phyloP scores from a whole-genome alignment of 2,113 vertebrate genomes.

The Serinus canaria region DNA sequence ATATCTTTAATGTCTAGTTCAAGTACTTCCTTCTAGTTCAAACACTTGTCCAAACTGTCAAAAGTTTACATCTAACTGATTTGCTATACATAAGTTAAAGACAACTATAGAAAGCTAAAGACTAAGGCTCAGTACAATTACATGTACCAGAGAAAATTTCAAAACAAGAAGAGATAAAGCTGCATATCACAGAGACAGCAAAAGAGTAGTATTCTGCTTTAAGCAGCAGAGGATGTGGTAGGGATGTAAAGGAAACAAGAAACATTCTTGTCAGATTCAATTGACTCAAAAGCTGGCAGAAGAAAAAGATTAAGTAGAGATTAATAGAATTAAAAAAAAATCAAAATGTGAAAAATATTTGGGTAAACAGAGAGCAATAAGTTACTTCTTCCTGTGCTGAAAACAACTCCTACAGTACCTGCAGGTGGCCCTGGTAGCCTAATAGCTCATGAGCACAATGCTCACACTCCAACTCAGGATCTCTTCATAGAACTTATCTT shows the following conservation, averaged over 20 bases:
- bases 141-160: neutral
- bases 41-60: neutral
- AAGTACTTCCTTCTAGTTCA: neutral
- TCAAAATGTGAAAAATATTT: neutral
- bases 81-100: neutral
- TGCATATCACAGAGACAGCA: neutral
- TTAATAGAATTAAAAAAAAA: neutral
- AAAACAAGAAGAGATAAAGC: neutral
- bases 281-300: neutral
- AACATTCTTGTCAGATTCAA: neutral
- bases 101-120: neutral
- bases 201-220: neutral
- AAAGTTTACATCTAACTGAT: neutral
- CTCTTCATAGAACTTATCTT: neutral
- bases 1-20: neutral
- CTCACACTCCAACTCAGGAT: neutral
- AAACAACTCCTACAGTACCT: neutral
- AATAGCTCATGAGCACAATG: neutral
- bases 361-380: fast-evolving
- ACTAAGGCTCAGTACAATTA: neutral
- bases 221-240: conserved; percentile 23
- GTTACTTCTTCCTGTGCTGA: neutral
- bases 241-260: neutral
- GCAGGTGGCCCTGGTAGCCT: neutral
- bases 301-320: neutral